Conservation (phyloP, 2,888 invertebrate species). For the Subacronicta megacephala region DNA sequence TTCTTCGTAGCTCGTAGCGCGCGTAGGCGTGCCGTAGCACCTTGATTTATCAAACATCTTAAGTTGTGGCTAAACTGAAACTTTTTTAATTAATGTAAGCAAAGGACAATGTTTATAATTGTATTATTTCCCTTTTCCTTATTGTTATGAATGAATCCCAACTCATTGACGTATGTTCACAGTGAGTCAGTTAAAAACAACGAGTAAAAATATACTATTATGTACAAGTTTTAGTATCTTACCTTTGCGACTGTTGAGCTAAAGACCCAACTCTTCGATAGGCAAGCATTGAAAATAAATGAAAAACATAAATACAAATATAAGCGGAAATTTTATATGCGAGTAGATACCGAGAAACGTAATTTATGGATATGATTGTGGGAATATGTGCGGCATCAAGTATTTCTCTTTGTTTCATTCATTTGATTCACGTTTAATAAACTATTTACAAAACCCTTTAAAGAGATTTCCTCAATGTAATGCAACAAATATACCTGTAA, state of each 20-base stretch:
- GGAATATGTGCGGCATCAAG: constrained; percentile 24
- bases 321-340: constrained; percentile 20
- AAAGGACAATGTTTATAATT: too few relatives aligned
- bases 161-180: constrained; percentile 32
- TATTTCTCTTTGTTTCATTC: constrained; percentile 16
- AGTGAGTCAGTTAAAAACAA: constrained; percentile 17
- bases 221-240: constrained; percentile 57
- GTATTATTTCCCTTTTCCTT: constrained; percentile 12
- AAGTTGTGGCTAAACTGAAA: constrained; percentile 4
- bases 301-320: constrained; percentile 34
- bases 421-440: constrained; percentile 31
- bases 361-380: constrained; percentile 5
- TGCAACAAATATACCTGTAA: neutral
- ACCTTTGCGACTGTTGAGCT: constrained; percentile 77
- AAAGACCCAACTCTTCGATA: constrained; percentile 74
- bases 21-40: constrained; percentile 38
- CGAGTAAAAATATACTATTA: constrained; percentile 21
- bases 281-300: constrained; percentile 68
- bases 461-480: constrained; percentile 4
- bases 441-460: constrained; percentile 16
- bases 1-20: constrained; percentile 36
- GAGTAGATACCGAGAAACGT: neutral
- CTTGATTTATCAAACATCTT: constrained; percentile 18
- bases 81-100: neutral
- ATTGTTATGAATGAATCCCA: neutral